Base-by-base conservation (phyloP, 1,140 invertebrate genomes). In the Dendroctonus valens region DNA sequence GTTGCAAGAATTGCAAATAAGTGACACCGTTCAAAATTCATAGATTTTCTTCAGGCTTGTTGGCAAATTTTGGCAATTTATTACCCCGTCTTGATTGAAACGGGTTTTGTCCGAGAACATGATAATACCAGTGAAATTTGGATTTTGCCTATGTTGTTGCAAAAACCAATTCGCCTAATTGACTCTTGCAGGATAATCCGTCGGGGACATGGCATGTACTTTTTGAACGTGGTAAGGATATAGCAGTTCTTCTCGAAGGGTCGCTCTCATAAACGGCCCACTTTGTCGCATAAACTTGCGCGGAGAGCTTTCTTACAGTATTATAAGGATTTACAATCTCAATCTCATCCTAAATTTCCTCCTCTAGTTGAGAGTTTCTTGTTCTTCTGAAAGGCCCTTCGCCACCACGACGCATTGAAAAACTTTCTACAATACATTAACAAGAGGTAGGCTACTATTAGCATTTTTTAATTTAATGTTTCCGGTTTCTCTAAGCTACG, bases 91-190 rank as follows among this genome's bases (percentile, higher is more conserved):
- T 52, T 59, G 38, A 8, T 14, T 8, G 40, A 54, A 54, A 6
- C 52, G 7, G 7, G 58, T 50, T 54, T 67, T 59, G 48, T 68
- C 66, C 12, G 61, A 41, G 41, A 63, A 54, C 15, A 54, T 26
- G 46, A 63, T 39, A 14, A 15, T 15, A 54, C 11, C 9, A 6
- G 50, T 54, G 44, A 63, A 63, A 14, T 63, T 44, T 9, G 52
- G 40, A 55, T 54, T 54, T 38, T 54, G 49, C n/a, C 37, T 37
- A 54, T 7, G 7, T 41, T 54, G n/a, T 38, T 51, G 59, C 8
- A 51, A 39, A 11, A 61, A 37, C 59, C 46, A 61, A 39, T 39
- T 12, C 7, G 12, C n/a, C 12, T 51, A 61, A 38, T 51, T 7
- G 7, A 61, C 0, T 15, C 46, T 12, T 39, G 46, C 46, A 37